Base-by-base conservation (phyloP, 2,113 vertebrate genomes). In the Noturus placidus region DNA sequence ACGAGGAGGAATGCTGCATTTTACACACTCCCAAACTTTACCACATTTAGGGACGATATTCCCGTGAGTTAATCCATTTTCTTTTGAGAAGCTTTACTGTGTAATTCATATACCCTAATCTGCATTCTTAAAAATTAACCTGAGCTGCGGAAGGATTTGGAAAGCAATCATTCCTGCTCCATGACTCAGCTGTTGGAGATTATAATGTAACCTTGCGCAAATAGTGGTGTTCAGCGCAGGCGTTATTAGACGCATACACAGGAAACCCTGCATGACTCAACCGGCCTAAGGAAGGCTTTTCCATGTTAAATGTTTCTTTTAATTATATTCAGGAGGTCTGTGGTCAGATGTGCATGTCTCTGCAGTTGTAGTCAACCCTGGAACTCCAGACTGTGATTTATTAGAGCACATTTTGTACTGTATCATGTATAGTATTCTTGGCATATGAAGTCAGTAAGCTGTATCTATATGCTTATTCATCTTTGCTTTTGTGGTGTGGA, bases 121-220 rank as follows among this genome's bases (percentile, higher is more conserved):
- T 35, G 11, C 17, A 19, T 25, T 56, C 4, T 33, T 81, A n/a
- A 33, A 6, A 35, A 35, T 11, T 5, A 50, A 13, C n/a, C 20
- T 65, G 30, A 77, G 30, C 20, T 20, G 38, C 2, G 20, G 61
- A 78, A 63, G 35, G 42, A n/a, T 57, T 22, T 35, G 81, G 22
- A 61, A 42, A 35, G 7, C 30, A 5, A 42, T 63, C 56, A 59
- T 87, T 86, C 61, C 78, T 9, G 79, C 30, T 87, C 77, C 78
- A 57, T 90, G 90, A 90, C 90, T 90, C 90, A 87, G 86, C 90
- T 82, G 86, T 87, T 86, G 82, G 61, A 38, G 20, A 38, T 3
- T 50, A 67, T 42, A 22, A 27, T 27, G 42, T 42, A 46, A 85
- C n/a, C 70, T 61, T 72, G 19, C 33, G 25, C 33, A 83, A 84